phyloP scores from a whole-genome alignment of 1,140 invertebrate species.

The Physella acuta region DNA sequence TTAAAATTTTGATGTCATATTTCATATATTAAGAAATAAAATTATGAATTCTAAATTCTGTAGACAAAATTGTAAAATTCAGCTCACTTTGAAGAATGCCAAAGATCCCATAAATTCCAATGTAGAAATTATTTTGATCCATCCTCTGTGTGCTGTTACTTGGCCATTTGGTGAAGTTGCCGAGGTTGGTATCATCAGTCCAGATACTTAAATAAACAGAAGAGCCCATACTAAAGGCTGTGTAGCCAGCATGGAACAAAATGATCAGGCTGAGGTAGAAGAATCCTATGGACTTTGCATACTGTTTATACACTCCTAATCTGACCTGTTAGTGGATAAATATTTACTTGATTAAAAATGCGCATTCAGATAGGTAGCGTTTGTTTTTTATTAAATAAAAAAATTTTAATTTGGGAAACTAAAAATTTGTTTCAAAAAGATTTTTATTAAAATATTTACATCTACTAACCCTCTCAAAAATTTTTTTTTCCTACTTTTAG shows the following conservation, averaged over 20 bases:
- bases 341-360: no score
- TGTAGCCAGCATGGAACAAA: conserved; percentile 38
- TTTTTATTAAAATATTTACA: no score
- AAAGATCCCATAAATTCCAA: conserved; percentile 49
- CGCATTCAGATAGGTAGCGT: no score
- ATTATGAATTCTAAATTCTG: no score
- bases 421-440: no score
- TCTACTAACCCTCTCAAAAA: no score
- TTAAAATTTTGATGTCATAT: no score
- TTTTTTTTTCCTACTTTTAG: no score
- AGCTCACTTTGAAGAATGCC: conserved; percentile 45
- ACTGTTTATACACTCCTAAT: conserved; percentile 83
- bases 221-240: conserved; percentile 31
- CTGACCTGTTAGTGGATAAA: conserved; percentile 82
- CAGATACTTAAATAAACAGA: conserved; percentile 53
- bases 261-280: conserved; percentile 71
- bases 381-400: no score
- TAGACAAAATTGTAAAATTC: no score
- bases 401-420: no score
- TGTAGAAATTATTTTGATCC: conserved; percentile 45
- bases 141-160: conserved; percentile 33
- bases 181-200: conserved; percentile 46
- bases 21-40: no score
- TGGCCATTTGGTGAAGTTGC: conserved; percentile 28
- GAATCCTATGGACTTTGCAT: conserved; percentile 80